Percentiles rank a stretch among this genome's conserved stretches.
Evolutionary conservation across 2,888 invertebrate genomes (phyloP).

Genomic region (Hypena proboscidalis): DNA sequence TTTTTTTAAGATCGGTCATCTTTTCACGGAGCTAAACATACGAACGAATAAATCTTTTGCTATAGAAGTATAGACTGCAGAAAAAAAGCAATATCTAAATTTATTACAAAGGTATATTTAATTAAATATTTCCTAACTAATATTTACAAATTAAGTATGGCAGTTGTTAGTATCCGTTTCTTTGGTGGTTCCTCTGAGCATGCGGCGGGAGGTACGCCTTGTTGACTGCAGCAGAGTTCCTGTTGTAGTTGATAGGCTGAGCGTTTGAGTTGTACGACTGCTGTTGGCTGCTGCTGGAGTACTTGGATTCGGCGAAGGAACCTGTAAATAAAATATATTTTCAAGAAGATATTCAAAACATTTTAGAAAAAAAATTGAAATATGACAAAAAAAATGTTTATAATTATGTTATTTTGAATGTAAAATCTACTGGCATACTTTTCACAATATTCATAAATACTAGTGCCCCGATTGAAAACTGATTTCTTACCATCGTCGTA

Average conservation of each 20-base stretch:
- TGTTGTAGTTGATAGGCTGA: constrained; percentile 23
- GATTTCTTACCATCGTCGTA: constrained; percentile 72
- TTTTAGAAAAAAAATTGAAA: too few relatives aligned
- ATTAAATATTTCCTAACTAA: not conserved
- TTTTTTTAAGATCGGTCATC: too few relatives aligned
- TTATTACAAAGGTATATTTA: too few relatives aligned
- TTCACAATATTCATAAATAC: too few relatives aligned
- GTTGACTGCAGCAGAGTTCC: constrained; percentile 14
- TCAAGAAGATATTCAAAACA: constrained; percentile 12
- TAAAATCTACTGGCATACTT: too few relatives aligned
- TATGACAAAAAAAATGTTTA: too few relatives aligned
- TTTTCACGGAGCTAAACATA: too few relatives aligned
- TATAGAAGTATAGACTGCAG: too few relatives aligned
- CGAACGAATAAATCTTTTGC: too few relatives aligned
- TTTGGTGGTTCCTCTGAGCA: constrained; percentile 28
- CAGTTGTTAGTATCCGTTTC: constrained; percentile 12
- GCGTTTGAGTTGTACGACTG: constrained; percentile 31
- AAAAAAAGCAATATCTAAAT: too few relatives aligned
- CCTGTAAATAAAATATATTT: constrained; percentile 57
- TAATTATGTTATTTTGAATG: too few relatives aligned
- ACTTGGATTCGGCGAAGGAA: constrained; percentile 68
- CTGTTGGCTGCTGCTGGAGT: constrained; percentile 31
- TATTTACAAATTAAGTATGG: not conserved
- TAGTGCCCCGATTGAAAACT: too few relatives aligned
- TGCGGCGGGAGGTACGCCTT: constrained; percentile 62